These are phyloP conservation scores for Pogona vitticeps DNA, from an alignment of 2,113 vertebrate species.

Conservation along the genomic window DNA sequence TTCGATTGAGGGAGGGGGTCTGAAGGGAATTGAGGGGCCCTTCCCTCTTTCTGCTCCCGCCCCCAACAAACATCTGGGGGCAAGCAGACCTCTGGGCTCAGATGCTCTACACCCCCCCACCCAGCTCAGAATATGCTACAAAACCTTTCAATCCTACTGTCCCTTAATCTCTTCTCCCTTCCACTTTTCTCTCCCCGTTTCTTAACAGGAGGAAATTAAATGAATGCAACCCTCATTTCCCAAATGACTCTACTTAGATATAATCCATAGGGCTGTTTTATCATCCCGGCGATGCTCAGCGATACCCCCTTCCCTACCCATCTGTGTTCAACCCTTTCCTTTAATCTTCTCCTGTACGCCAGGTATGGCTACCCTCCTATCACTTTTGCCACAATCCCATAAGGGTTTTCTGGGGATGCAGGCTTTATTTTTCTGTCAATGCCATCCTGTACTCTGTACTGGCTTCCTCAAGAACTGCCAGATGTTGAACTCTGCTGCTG, in stretches of 20 bases:
- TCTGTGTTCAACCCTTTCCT: constrained; percentile 52
- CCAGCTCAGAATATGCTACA: accelerated
- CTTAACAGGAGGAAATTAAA: constrained; percentile 9
- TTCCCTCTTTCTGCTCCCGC: too few species aligned
- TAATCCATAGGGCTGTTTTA: constrained; percentile 60
- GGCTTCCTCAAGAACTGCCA: constrained; percentile 52
- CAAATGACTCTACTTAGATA: constrained; percentile 60
- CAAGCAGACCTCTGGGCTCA: too few species aligned
- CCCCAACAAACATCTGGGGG: too few species aligned
- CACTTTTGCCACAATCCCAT: constrained; percentile 49
- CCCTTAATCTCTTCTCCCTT: constrained; percentile 32
- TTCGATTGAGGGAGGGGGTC: too few species aligned
- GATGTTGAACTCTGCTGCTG: not conserved
- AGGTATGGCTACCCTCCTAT: constrained; percentile 44
- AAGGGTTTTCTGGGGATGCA: constrained; percentile 41
- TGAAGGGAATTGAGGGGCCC: too few species aligned
- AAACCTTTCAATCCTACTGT: not conserved
- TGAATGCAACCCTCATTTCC: constrained; percentile 62
- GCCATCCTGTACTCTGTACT: constrained; percentile 53
- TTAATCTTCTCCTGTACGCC: constrained; percentile 57
- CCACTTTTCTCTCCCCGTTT: too few species aligned
- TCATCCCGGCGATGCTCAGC: constrained; percentile 54
- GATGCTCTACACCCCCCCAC: not conserved
- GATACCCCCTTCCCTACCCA: constrained; percentile 24
- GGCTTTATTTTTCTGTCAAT: constrained; percentile 42